Percentiles rank a stretch among this genome's conserved stretches.
Conservation (phyloP, 1,140 invertebrate species). For the Halesus radiatus region DNA sequence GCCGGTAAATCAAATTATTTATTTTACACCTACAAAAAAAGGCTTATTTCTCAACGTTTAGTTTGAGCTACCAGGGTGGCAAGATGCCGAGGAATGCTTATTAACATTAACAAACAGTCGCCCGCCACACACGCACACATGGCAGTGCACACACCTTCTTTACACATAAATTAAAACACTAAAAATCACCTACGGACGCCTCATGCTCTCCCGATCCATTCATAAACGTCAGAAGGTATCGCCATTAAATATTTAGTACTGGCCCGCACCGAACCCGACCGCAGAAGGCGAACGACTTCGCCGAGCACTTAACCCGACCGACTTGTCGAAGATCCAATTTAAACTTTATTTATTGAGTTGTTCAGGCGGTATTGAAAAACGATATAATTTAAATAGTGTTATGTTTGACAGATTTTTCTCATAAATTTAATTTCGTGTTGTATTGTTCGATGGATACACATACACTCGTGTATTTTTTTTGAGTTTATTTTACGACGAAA, state of each 20-base stretch:
- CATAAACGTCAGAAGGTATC: slow-evolving; percentile 56
- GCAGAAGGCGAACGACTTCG: not conserved
- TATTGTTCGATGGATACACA: slow-evolving; percentile 20
- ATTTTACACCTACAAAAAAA: not conserved
- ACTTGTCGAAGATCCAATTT: slow-evolving; percentile 39
- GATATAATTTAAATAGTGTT: slow-evolving; percentile 36
- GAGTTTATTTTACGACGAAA: too few species aligned
- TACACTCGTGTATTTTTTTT: not conserved
- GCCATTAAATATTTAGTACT: slow-evolving; percentile 51
- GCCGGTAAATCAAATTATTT: not conserved
- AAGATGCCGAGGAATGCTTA: slow-evolving; percentile 19
- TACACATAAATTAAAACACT: slow-evolving; percentile 57
- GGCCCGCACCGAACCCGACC: slow-evolving; percentile 21
- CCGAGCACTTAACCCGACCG: slow-evolving; percentile 5
- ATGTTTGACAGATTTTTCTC: slow-evolving; percentile 36
- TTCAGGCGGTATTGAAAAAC: slow-evolving; percentile 12
- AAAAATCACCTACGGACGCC: slow-evolving; percentile 52
- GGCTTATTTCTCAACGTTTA: not conserved
- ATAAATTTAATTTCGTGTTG: slow-evolving; percentile 28
- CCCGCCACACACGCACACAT: slow-evolving; percentile 54
- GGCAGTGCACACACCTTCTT: slow-evolving; percentile 50
- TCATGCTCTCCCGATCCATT: slow-evolving; percentile 51
- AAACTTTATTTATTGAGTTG: slow-evolving; percentile 34
- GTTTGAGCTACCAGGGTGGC: slow-evolving; percentile 37
- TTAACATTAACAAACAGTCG: slow-evolving; percentile 52